Conservation (phyloP, 1,140 invertebrate species). For the Epicauta chinensis region DNA sequence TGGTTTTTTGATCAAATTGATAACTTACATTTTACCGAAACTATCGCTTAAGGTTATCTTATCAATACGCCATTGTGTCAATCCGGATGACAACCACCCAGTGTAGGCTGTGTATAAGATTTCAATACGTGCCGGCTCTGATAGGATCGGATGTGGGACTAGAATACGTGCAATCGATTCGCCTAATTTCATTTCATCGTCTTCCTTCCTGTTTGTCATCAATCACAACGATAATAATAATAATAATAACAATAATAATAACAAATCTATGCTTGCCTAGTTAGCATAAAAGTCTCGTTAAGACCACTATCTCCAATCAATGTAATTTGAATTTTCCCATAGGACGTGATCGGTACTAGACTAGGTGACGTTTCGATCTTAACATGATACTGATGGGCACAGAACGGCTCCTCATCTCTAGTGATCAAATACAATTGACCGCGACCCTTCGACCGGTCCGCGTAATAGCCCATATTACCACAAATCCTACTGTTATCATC, state of each 20-base stretch:
- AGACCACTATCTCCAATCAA: constrained; percentile 71
- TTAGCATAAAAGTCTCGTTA: constrained; percentile 86
- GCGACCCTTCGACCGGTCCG: constrained; percentile 69
- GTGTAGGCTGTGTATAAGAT: constrained; percentile 83
- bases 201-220: constrained; percentile 56
- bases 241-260: background rate
- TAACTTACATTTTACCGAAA: constrained; percentile 66
- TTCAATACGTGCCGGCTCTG: constrained; percentile 61
- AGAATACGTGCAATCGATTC: constrained; percentile 69
- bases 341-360: constrained; percentile 58
- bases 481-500: constrained; percentile 56
- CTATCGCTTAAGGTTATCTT: constrained; percentile 79
- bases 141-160: constrained; percentile 79
- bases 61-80: constrained; percentile 71
- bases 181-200: constrained; percentile 67
- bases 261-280: constrained; percentile 52
- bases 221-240: background rate
- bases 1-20: no score
- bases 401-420: constrained; percentile 87
- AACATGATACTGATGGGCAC: constrained; percentile 83
- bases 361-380: constrained; percentile 68
- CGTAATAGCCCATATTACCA: constrained; percentile 92
- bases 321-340: constrained; percentile 76
- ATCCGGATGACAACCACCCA: constrained; percentile 85
- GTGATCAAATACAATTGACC: constrained; percentile 82